These are phyloP conservation scores for Ceratothoa steindachneri DNA, from an alignment of 2,888 invertebrate genomes.

Conservation along the genomic window DNA sequence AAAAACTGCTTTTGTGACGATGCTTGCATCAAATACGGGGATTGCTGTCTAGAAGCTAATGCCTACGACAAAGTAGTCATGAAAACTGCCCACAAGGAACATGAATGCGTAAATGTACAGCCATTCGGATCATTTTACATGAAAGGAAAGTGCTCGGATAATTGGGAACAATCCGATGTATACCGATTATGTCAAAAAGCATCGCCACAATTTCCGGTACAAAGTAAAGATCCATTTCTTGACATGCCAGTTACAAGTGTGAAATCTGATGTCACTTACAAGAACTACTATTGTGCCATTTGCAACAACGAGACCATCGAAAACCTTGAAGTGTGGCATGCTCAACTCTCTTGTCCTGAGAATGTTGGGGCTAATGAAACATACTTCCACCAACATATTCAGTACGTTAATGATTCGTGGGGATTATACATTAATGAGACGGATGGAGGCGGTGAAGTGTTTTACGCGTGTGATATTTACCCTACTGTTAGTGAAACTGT, in stretches of 20 bases:
- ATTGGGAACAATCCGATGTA: constrained; percentile 52
- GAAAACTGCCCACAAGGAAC: constrained; percentile 50
- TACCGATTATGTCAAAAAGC: constrained; percentile 49
- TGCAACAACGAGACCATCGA: constrained; percentile 53
- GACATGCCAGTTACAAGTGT: constrained; percentile 53
- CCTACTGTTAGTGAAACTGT: constrained; percentile 53
- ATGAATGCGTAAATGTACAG: constrained; percentile 53
- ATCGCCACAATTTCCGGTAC: constrained; percentile 19
- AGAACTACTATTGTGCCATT: constrained; percentile 54
- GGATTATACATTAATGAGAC: constrained; percentile 50
- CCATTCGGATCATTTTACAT: constrained; percentile 55
- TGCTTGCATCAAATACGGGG: constrained; percentile 55
- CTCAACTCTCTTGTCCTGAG: constrained; percentile 53
- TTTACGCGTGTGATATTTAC: constrained; percentile 54
- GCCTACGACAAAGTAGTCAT: constrained; percentile 51
- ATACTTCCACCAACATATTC: constrained; percentile 45
- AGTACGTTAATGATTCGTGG: constrained; percentile 51
- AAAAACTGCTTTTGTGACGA: constrained; percentile 56
- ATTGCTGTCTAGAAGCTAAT: constrained; percentile 55
- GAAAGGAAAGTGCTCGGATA: constrained; percentile 53
- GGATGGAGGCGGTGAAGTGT: constrained; percentile 47
- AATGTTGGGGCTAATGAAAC: constrained; percentile 21
- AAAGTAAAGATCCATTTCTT: constrained; percentile 51
- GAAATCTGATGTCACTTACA: constrained; percentile 51
- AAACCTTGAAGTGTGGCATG: constrained; percentile 53